Conservation (phyloP, 2,113 vertebrate genomes). For the Probosciger aterrimus region DNA sequence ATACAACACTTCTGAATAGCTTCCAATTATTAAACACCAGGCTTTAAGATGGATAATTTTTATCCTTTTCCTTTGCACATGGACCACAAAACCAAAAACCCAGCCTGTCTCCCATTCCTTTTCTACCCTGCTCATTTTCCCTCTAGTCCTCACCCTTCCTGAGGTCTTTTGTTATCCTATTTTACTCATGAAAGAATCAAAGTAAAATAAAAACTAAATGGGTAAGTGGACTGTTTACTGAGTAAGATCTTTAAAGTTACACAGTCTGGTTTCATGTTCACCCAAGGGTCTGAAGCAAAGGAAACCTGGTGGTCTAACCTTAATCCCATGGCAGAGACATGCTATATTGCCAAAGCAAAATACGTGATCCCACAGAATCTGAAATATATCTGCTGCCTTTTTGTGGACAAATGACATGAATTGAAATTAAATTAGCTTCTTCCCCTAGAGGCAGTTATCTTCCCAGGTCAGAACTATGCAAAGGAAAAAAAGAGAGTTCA, state of each 20-base stretch:
- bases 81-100: conserved; percentile 31
- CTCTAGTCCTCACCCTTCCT: not conserved
- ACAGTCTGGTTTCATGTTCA: conserved; percentile 19
- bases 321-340: conserved; percentile 18
- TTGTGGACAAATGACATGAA: conserved; percentile 57
- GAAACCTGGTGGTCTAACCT: conserved; percentile 65
- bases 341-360: conserved; percentile 50
- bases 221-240: conserved; percentile 19
- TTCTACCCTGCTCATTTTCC: not conserved
- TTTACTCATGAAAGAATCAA: conserved; percentile 22
- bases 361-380: conserved; percentile 68
- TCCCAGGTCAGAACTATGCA: conserved; percentile 54
- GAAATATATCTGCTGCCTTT: conserved; percentile 63
- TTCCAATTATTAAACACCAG: not conserved
- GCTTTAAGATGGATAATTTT: not conserved
- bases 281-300: conserved; percentile 54
- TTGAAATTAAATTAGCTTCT: conserved; percentile 75
- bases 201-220: not conserved
- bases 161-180: not conserved
- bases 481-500: conserved; percentile 48
- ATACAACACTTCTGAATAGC: not conserved
- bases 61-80: conserved; percentile 11
- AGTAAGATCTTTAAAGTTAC: conserved; percentile 8
- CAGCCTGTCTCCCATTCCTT: not conserved
- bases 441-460: conserved; percentile 49